Conservation (phyloP, 1,140 invertebrate genomes). For the Euwallacea fornicatus region DNA sequence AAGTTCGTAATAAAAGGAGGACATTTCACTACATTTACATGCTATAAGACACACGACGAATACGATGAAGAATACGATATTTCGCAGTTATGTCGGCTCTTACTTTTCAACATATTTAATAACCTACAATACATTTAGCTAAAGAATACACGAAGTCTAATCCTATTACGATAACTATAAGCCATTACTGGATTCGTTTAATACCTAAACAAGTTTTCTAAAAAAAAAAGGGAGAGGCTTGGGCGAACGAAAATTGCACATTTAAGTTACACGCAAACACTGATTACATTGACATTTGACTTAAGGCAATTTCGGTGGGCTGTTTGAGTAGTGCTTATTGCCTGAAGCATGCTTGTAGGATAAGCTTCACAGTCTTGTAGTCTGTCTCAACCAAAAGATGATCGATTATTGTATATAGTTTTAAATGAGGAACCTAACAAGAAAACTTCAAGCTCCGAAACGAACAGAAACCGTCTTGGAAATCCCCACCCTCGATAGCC, state of each 20-base stretch:
- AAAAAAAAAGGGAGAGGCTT: not conserved
- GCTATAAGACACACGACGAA: too few species aligned
- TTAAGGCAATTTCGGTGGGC: constrained; percentile 22
- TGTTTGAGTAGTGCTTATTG: constrained; percentile 17
- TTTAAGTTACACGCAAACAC: not conserved
- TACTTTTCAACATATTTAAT: not conserved
- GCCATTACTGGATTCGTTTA: not conserved
- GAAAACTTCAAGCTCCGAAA: not conserved
- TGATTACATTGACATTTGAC: constrained; percentile 3
- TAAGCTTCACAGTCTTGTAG: constrained; percentile 1
- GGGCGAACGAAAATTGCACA: not conserved
- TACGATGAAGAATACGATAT: too few species aligned
- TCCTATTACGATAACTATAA: not conserved
- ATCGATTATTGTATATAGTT: not conserved
- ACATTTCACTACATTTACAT: too few species aligned
- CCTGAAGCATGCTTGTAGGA: constrained; percentile 3
- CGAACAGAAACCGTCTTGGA: not conserved
- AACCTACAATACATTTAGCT: constrained; percentile 5
- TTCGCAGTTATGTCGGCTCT: too few species aligned
- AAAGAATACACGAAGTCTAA: not conserved
- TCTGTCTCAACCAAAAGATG: not conserved
- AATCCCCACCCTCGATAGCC: not conserved
- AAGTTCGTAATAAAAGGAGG: too few species aligned
- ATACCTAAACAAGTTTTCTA: constrained; percentile 5
- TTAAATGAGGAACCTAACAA: not conserved